phyloP scores from a whole-genome alignment of 2,888 invertebrate genomes.

The Nemapogon koenigi region DNA sequence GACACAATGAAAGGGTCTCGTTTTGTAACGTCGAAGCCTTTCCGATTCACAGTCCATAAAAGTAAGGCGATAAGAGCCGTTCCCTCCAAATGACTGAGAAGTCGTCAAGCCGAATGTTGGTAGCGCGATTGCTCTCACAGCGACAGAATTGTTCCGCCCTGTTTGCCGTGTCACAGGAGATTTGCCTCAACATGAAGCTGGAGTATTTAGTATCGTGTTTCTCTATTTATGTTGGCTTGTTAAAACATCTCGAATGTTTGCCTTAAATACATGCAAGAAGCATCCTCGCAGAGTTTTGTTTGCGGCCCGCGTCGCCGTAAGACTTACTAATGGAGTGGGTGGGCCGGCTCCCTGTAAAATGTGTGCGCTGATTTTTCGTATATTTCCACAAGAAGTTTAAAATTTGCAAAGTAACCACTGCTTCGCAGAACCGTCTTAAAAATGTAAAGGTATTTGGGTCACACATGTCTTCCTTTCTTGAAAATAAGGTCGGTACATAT shows the following conservation, averaged over 20 bases:
- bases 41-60: constrained; percentile 55
- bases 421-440: too few species aligned
- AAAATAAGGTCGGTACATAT: too few species aligned
- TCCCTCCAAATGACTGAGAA: constrained; percentile 49
- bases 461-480: too few species aligned
- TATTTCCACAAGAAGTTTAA: constrained; percentile 19
- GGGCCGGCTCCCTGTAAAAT: constrained; percentile 39
- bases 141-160: constrained; percentile 24
- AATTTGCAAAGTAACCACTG: too few species aligned
- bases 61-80: constrained; percentile 55
- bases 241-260: constrained; percentile 32
- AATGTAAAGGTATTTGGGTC: too few species aligned
- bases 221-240: constrained; percentile 36
- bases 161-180: constrained; percentile 39
- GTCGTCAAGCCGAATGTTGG: constrained; percentile 39
- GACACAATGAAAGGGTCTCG: constrained; percentile 52
- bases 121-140: constrained; percentile 22
- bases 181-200: constrained; percentile 33
- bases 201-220: constrained; percentile 39
- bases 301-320: constrained; percentile 33
- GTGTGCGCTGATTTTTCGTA: constrained; percentile 54
- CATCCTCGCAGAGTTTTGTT: constrained; percentile 37
- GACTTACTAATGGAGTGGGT: constrained; percentile 50
- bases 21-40: constrained; percentile 47
- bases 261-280: constrained; percentile 40